A percentile compares a stretch with the other conserved stretches of the same genome.
These are phyloP conservation scores for Phocoena sinus DNA, from an alignment of 2,113 vertebrate genomes.

Conservation along the genomic window DNA sequence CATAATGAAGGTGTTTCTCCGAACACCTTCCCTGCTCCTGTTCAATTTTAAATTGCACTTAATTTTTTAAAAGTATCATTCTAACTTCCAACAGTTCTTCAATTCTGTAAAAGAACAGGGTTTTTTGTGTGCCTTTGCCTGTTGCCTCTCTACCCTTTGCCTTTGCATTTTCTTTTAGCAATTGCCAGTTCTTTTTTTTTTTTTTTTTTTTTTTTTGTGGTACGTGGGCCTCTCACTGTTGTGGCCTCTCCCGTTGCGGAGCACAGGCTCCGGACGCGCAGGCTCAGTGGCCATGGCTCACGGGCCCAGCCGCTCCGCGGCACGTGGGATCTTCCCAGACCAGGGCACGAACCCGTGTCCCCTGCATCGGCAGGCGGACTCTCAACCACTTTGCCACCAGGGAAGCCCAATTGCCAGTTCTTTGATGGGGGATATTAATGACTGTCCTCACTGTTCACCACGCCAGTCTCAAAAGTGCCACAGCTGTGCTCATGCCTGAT, in stretches of 20 bases:
- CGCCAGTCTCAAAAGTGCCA: accelerated
- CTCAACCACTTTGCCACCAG: too few relatives aligned
- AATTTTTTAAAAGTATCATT: not conserved
- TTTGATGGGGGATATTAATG: not conserved
- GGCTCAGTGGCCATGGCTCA: too few relatives aligned
- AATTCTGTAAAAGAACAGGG: not conserved
- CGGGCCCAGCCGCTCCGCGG: too few relatives aligned
- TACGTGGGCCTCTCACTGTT: too few relatives aligned
- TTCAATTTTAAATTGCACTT: not conserved
- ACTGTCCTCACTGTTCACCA: too few relatives aligned
- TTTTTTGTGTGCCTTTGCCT: not conserved
- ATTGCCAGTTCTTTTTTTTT: not conserved
- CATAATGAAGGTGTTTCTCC: not conserved
- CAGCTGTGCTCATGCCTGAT: too few relatives aligned
- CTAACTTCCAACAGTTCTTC: not conserved
- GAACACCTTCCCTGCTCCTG: not conserved
- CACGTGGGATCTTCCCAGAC: too few relatives aligned
- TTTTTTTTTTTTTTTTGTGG: too few relatives aligned
- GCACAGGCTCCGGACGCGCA: too few relatives aligned
- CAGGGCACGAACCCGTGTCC: too few relatives aligned
- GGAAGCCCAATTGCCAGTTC: not conserved
- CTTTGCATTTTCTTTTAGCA: not conserved
- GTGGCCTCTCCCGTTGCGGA: too few relatives aligned
- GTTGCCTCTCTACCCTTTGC: not conserved
- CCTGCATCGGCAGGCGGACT: too few relatives aligned